These are phyloP conservation scores for Formica exsecta DNA, from an alignment of 1,140 invertebrate genomes.

Conservation along the genomic window DNA sequence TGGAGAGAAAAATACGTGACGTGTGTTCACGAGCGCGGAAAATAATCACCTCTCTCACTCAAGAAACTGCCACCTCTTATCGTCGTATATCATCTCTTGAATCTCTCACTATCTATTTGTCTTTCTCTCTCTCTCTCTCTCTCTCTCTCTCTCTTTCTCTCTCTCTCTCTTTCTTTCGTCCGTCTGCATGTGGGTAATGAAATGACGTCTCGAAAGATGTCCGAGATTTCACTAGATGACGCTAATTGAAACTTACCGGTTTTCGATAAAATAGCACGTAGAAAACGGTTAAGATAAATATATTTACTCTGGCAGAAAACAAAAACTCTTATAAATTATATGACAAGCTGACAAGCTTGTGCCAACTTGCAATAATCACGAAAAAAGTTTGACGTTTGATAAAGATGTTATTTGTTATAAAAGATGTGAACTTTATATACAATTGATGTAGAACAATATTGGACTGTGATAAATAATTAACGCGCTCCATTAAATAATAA, in stretches of 20 bases:
- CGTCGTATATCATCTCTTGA: constrained; percentile 77
- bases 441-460: neutral
- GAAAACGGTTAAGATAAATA: constrained; percentile 63
- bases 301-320: neutral
- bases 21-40: constrained; percentile 61
- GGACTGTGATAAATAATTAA: neutral
- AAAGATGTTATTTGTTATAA: neutral
- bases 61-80: constrained; percentile 68
- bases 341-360: no score
- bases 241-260: neutral
- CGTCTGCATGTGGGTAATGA: neutral
- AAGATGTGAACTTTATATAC: neutral
- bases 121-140: constrained; percentile 31
- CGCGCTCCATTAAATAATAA: neutral
- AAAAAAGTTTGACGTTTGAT: neutral
- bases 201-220: neutral
- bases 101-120: constrained; percentile 59
- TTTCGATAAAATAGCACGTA: constrained; percentile 44
- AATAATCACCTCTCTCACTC: constrained; percentile 53
- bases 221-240: neutral
- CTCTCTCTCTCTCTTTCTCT: constrained; percentile 8
- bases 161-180: neutral
- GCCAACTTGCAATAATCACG: neutral
- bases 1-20: constrained; percentile 24
- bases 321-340: neutral